Evolutionary conservation across 2,888 invertebrate species (phyloP).

Genomic region (Dynastes tityus): DNA sequence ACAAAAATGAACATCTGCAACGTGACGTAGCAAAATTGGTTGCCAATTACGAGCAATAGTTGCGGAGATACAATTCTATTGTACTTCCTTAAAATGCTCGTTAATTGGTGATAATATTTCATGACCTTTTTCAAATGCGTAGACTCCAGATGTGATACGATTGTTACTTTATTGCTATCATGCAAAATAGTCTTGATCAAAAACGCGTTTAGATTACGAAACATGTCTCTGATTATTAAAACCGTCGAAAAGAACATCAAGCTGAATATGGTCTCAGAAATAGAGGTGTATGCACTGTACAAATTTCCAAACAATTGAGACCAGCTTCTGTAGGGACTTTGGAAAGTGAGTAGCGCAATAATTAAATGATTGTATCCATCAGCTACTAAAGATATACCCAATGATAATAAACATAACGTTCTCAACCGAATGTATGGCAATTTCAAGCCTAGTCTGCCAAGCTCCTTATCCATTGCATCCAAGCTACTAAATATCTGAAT

Average conservation of each 20-base stretch:
- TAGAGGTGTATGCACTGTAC: background rate
- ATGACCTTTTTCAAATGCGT: background rate
- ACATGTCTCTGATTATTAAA: background rate
- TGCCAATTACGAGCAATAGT: background rate
- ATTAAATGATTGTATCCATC: background rate
- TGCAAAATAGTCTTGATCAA: background rate
- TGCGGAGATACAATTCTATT: background rate
- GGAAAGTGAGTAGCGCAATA: background rate
- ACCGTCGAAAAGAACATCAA: background rate
- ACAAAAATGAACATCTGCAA: background rate
- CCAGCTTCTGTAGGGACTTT: background rate
- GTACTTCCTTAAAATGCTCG: background rate
- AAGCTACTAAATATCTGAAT: background rate
- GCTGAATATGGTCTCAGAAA: background rate
- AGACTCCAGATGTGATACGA: background rate
- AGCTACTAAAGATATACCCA: background rate
- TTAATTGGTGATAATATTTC: background rate
- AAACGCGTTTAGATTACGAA: background rate
- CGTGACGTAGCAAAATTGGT: background rate
- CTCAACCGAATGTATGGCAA: background rate
- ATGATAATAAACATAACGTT: background rate
- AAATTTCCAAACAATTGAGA: background rate
- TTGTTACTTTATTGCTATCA: background rate
- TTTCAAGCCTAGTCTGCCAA: background rate
- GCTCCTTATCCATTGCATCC: background rate